A percentile compares a stretch with the other conserved stretches of the same genome.
These are phyloP conservation scores for Bradysia coprophila DNA, from an alignment of 1,140 invertebrate species.

Conservation along the genomic window DNA sequence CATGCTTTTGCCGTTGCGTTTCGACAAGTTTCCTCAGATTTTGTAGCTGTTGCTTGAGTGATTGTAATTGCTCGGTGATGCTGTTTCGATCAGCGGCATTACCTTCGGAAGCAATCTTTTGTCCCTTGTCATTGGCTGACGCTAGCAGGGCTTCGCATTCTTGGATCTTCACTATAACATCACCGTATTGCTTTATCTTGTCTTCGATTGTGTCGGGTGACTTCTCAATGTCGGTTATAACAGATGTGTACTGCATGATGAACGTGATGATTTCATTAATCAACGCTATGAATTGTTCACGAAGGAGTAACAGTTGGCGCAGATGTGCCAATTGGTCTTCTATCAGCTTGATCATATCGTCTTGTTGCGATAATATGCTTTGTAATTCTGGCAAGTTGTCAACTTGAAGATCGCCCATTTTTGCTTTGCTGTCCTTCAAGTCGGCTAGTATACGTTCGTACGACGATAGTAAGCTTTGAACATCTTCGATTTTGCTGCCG, in stretches of 20 bases:
- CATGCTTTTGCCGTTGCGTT: slow-evolving; percentile 67
- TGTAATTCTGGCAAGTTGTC: slow-evolving; percentile 52
- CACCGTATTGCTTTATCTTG: slow-evolving; percentile 76
- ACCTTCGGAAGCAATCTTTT: slow-evolving; percentile 76
- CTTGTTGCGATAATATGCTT: slow-evolving; percentile 58
- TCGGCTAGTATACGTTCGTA: slow-evolving; percentile 67
- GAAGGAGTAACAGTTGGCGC: slow-evolving; percentile 51
- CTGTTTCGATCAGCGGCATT: slow-evolving; percentile 68
- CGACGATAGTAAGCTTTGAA: slow-evolving; percentile 51
- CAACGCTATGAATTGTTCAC: slow-evolving; percentile 73
- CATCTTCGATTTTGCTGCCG: slow-evolving; percentile 67
- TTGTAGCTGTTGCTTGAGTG: slow-evolving; percentile 66
- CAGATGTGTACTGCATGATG: slow-evolving; percentile 69
- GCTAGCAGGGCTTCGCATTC: slow-evolving; percentile 74
- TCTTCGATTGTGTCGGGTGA: slow-evolving; percentile 60
- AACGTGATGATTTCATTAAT: slow-evolving; percentile 75
- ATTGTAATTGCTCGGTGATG: slow-evolving; percentile 71
- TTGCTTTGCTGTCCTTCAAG: slow-evolving; percentile 58
- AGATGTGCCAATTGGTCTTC: slow-evolving; percentile 69
- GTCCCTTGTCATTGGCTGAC: slow-evolving; percentile 75
- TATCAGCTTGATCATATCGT: slow-evolving; percentile 61
- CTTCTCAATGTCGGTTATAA: slow-evolving; percentile 69
- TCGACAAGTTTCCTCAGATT: slow-evolving; percentile 64
- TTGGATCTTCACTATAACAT: slow-evolving; percentile 66
- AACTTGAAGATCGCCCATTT: slow-evolving; percentile 57